Evolutionary conservation across 1,140 invertebrate species (phyloP).

Genomic region (Aphaenogaster ashmeadi): DNA sequence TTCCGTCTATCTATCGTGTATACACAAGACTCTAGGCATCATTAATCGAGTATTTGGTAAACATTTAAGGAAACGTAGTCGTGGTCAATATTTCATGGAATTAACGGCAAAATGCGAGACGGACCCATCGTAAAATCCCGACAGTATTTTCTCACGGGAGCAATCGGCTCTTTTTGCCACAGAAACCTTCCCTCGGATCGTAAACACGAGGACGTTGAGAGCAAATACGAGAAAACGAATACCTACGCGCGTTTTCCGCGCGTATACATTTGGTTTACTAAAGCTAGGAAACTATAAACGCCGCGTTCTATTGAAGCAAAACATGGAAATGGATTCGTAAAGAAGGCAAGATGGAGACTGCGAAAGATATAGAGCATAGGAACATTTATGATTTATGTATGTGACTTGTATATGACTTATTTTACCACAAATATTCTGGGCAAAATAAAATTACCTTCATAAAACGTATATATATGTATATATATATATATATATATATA

Average conservation of each 20-base stretch:
- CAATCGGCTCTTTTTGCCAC: neutral
- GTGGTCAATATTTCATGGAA: conserved; percentile 23
- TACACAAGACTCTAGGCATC: neutral
- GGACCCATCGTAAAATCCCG: conserved; percentile 24
- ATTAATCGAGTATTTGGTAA: conserved; percentile 47
- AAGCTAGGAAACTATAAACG: conserved; percentile 4
- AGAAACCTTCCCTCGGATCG: neutral
- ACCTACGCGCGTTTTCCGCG: neutral
- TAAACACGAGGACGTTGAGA: conserved; percentile 18
- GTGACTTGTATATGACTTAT: neutral
- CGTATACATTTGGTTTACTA: neutral
- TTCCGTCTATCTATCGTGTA: neutral
- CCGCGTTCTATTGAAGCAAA: conserved; percentile 2
- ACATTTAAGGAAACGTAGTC: neutral
- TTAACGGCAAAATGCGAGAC: neutral
- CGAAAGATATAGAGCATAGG: neutral
- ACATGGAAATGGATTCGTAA: neutral
- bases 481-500: neutral
- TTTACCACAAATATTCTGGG: neutral
- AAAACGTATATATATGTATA: neutral
- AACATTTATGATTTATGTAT: conserved; percentile 4
- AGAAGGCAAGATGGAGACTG: neutral
- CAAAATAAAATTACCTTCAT: neutral
- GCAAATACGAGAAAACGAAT: conserved; percentile 50
- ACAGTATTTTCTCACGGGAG: conserved; percentile 1